Evolutionary conservation across 1,140 invertebrate genomes (phyloP).

Genomic region (Mizuhopecten yessoensis): DNA sequence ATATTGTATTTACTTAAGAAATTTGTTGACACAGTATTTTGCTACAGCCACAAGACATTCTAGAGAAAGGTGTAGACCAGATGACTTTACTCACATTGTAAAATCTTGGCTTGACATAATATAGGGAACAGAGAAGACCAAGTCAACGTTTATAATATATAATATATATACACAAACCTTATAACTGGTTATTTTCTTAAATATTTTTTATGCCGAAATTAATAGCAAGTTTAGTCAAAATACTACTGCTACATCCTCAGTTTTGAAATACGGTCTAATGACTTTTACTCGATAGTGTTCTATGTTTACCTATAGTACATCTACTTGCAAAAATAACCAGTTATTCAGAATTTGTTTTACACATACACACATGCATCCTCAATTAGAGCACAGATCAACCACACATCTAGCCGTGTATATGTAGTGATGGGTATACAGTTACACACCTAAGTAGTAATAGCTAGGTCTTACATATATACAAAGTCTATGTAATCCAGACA

Average conservation of each 20-base stretch:
- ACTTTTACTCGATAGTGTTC: background rate
- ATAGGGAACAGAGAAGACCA: background rate
- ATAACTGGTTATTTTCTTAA: constrained; percentile 23
- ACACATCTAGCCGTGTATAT: constrained; percentile 38
- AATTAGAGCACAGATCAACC: background rate
- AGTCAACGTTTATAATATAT: constrained; percentile 18
- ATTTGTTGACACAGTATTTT: too few relatives aligned
- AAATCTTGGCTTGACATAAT: background rate
- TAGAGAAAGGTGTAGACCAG: background rate
- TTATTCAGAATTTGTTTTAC: constrained; percentile 3
- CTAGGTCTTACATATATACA: constrained; percentile 30
- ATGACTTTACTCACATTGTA: too few relatives aligned
- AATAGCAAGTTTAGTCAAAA: background rate
- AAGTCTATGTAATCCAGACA: constrained; percentile 10
- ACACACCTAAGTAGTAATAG: constrained; percentile 11
- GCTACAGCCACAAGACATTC: too few relatives aligned
- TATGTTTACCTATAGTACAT: background rate
- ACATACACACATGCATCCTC: background rate
- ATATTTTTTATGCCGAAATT: too few relatives aligned
- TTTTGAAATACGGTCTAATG: background rate
- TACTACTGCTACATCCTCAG: background rate
- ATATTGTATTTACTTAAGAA: too few relatives aligned
- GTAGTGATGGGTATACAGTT: constrained; percentile 32
- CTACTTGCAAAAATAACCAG: constrained; percentile 33
- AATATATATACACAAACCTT: constrained; percentile 28